Conservation (phyloP, 2,888 invertebrate genomes). For the Harpalus rufipes region DNA sequence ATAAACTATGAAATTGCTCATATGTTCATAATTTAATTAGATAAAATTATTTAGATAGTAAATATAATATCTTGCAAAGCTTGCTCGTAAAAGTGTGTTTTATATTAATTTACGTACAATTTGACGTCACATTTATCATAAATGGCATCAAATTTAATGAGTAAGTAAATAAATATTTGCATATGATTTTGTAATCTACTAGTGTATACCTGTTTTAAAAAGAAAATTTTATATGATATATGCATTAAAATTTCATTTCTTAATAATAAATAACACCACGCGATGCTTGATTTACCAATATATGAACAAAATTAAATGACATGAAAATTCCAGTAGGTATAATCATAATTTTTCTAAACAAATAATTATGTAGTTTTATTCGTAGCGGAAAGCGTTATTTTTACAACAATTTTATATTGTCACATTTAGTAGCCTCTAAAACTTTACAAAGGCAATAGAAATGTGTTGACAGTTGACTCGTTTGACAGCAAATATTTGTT, state of each 20-base stretch:
- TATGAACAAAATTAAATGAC: no score
- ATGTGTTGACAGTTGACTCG: no score
- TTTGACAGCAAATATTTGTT: no score
- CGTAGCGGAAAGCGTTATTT: no score
- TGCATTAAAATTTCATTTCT: neutral
- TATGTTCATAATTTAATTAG: neutral
- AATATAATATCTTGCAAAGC: neutral
- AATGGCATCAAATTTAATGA: slow-evolving; percentile 17
- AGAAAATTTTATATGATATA: neutral
- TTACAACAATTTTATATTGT: no score
- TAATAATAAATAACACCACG: neutral
- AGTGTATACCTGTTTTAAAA: neutral
- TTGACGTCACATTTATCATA: slow-evolving; percentile 26
- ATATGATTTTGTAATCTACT: neutral
- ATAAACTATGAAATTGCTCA: neutral
- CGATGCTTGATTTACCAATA: no score
- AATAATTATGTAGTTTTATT: no score
- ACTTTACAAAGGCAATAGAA: no score
- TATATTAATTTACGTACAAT: slow-evolving; percentile 8
- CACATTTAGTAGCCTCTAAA: no score
- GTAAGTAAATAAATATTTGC: slow-evolving; percentile 4
- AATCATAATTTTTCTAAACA: no score
- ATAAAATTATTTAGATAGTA: neutral
- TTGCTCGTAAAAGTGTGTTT: neutral
- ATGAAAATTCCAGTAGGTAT: no score